Conservation (phyloP, 1,140 invertebrate species). For the Cataglyphis hispanica region DNA sequence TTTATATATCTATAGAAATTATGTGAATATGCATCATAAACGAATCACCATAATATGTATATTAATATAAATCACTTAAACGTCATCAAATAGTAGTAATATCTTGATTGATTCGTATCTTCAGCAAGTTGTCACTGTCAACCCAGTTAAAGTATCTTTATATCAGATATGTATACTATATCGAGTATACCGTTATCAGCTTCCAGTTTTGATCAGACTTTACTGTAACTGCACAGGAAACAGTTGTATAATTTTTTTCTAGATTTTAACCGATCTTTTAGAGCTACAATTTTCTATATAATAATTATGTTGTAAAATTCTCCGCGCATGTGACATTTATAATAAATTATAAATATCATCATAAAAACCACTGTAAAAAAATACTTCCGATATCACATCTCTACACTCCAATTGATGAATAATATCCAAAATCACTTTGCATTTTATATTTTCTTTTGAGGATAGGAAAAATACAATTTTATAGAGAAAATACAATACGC, state of each 20-base stretch:
- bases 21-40: not conserved
- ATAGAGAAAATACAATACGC: not conserved
- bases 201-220: slow-evolving; percentile 6
- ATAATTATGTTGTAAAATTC: not conserved
- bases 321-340: not conserved
- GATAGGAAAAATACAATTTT: not conserved
- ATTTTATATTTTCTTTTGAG: not conserved
- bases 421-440: not conserved
- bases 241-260: not conserved
- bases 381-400: not conserved
- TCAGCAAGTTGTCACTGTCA: slow-evolving; percentile 5
- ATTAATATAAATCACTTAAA: not conserved
- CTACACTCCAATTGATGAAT: too few species aligned
- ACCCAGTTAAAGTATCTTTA: slow-evolving; percentile 2
- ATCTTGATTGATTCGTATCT: not conserved
- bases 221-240: not conserved
- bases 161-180: not conserved
- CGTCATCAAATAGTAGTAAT: not conserved
- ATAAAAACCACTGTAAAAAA: not conserved
- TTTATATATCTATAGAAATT: not conserved
- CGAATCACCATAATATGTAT: not conserved
- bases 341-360: not conserved
- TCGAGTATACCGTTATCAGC: slow-evolving; percentile 41
- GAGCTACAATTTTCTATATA: not conserved
- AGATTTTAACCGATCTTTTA: not conserved